Conservation (phyloP, 2,113 vertebrate genomes). For the Cromileptes altivelis region DNA sequence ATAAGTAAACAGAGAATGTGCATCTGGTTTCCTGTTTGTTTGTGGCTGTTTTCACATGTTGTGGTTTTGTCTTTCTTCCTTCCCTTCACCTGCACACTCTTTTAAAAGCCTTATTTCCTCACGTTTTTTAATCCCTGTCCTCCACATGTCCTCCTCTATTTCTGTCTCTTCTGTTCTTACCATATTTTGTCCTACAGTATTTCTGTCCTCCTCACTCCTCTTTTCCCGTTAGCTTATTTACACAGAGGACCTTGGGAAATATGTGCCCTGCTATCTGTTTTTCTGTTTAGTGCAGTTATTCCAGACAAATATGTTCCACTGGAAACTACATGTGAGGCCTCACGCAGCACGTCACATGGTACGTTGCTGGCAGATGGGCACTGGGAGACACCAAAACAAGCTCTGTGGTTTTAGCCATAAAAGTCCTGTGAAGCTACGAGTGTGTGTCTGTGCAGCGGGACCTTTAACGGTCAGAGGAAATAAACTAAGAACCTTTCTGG, state of each 20-base stretch:
- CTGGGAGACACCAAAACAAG: neutral
- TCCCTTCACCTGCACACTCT: conserved; percentile 47
- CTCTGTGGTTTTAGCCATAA: conserved; percentile 30
- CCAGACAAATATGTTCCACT: conserved; percentile 45
- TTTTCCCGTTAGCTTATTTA: conserved; percentile 19
- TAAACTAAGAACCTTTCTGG: neutral
- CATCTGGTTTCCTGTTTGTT: conserved; percentile 56
- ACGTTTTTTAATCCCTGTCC: neutral
- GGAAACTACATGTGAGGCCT: conserved; percentile 23
- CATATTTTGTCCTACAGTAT: neutral
- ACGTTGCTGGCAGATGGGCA: conserved; percentile 37
- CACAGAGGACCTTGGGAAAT: conserved; percentile 66
- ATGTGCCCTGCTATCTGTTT: conserved; percentile 62
- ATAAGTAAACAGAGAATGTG: conserved; percentile 2
- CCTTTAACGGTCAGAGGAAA: neutral
- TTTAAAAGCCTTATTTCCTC: neutral
- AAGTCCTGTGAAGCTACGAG: conserved; percentile 1
- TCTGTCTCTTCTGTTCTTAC: neutral
- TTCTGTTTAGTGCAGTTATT: conserved; percentile 47
- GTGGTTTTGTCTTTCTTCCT: conserved; percentile 8
- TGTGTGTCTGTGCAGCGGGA: neutral
- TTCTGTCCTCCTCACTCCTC: neutral
- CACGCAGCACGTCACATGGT: conserved; percentile 19
- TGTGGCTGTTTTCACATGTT: conserved; percentile 1
- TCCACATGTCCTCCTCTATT: neutral